A percentile compares a stretch with the other conserved stretches of the same genome.
Evolutionary conservation across 2,797 vertebrate genomes (phyloP).

Genomic region (Pipistrellus nathusii): DNA sequence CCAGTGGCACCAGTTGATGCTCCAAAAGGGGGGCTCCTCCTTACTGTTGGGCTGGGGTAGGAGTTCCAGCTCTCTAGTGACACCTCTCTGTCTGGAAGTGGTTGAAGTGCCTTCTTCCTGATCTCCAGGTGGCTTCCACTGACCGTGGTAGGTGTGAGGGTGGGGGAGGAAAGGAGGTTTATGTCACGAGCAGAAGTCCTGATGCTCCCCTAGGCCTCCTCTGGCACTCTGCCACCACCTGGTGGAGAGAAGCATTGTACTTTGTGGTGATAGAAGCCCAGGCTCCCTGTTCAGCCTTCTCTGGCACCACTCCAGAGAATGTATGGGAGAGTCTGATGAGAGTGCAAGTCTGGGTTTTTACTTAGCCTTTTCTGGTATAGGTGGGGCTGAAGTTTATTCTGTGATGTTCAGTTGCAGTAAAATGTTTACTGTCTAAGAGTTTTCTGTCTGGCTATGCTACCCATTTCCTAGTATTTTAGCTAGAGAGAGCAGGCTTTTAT

Average conservation of each 20-base stretch:
- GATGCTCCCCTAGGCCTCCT: neutral
- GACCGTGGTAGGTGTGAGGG: neutral
- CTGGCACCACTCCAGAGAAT: neutral
- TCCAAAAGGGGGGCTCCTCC: neutral
- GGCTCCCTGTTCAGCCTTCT: neutral
- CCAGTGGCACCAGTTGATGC: neutral
- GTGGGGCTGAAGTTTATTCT: neutral
- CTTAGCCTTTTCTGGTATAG: conserved; percentile 21
- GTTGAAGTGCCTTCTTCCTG: conserved; percentile 41
- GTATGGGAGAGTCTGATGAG: neutral
- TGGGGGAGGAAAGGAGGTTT: neutral
- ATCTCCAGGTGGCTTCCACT: neutral
- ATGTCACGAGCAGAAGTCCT: neutral
- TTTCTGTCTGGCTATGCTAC: neutral
- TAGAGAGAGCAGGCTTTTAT: neutral
- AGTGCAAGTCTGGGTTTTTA: conserved; percentile 25
- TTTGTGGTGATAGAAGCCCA: neutral
- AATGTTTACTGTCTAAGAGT: conserved; percentile 12
- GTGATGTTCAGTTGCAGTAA: conserved; percentile 9
- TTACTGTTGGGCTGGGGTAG: neutral
- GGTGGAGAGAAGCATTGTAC: neutral
- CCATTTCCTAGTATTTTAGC: neutral
- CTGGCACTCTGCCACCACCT: neutral
- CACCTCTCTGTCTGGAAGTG: neutral
- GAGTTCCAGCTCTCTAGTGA: neutral